Evolutionary conservation across 2,888 invertebrate genomes (phyloP).

Genomic region (Venusia cambrica): DNA sequence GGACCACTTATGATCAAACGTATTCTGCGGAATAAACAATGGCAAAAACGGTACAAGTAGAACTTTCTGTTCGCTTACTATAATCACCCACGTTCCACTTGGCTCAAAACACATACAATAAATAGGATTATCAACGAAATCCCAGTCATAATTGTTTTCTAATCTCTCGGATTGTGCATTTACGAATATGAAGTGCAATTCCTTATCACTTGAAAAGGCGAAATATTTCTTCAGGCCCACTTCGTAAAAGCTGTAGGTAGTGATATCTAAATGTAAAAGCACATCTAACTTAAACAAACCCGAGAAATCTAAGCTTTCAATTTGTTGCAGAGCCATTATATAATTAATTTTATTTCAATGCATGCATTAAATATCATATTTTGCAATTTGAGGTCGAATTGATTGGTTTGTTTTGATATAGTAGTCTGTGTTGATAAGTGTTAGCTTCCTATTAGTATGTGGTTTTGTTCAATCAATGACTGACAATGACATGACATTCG

Average conservation of each 20-base stretch:
- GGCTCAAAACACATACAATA: constrained; percentile 92
- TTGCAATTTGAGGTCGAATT: too few relatives aligned
- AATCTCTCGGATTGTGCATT: constrained; percentile 59
- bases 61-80: constrained; percentile 78
- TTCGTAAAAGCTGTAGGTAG: constrained; percentile 68
- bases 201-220: constrained; percentile 65
- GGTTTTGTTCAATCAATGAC: too few relatives aligned
- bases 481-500: too few relatives aligned
- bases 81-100: constrained; percentile 88
- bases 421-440: too few relatives aligned
- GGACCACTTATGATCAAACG: constrained; percentile 74
- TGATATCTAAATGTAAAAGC: constrained; percentile 62
- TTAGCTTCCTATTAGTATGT: too few relatives aligned
- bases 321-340: constrained; percentile 59
- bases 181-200: constrained; percentile 65
- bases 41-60: constrained; percentile 75
- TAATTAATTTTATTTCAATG: constrained; percentile 23
- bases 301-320: constrained; percentile 66
- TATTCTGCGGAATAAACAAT: constrained; percentile 63
- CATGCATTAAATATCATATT: too few relatives aligned
- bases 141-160: constrained; percentile 70
- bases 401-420: too few relatives aligned
- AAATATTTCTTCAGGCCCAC: constrained; percentile 70
- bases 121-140: constrained; percentile 75
- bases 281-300: constrained; percentile 74